Evolutionary conservation across 2,797 vertebrate species (phyloP).

Genomic region (Cynodonichthys magdalenae): DNA sequence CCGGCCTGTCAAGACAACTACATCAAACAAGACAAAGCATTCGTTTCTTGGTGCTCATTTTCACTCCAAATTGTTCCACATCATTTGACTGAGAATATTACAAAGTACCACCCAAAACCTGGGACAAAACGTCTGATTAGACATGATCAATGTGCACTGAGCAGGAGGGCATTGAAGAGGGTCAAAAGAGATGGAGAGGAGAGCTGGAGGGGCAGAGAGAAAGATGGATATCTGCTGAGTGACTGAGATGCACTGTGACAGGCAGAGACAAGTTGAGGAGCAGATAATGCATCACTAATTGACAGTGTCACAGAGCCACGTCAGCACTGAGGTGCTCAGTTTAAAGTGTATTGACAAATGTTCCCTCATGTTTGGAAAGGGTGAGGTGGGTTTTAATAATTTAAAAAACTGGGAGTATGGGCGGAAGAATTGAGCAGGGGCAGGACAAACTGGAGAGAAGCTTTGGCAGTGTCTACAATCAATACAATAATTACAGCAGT

Average conservation of each 20-base stretch:
- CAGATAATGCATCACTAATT: constrained; percentile 70
- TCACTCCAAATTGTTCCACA: constrained; percentile 20
- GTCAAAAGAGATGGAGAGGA: constrained; percentile 43
- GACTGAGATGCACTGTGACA: constrained; percentile 57
- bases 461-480: constrained; percentile 54
- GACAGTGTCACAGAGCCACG: constrained; percentile 48
- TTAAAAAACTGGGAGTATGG: constrained; percentile 48
- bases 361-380: constrained; percentile 28
- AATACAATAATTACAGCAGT: constrained; percentile 66
- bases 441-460: constrained; percentile 30
- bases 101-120: constrained; percentile 40
- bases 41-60: constrained; percentile 22
- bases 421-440: constrained; percentile 47
- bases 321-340: constrained; percentile 62
- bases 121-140: constrained; percentile 25
- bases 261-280: constrained; percentile 41
- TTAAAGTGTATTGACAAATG: constrained; percentile 59
- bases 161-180: constrained; percentile 29
- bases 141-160: constrained; percentile 45
- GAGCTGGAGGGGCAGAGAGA: constrained; percentile 24
- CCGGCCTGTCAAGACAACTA: constrained; percentile 56
- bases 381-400: constrained; percentile 71
- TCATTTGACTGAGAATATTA: constrained; percentile 32
- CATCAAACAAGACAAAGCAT: constrained; percentile 60
- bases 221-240: constrained; percentile 50